A percentile compares a stretch with the other conserved stretches of the same genome.
These are phyloP conservation scores for Chloropsis hardwickii DNA, from an alignment of 2,113 vertebrate genomes.

Conservation along the genomic window DNA sequence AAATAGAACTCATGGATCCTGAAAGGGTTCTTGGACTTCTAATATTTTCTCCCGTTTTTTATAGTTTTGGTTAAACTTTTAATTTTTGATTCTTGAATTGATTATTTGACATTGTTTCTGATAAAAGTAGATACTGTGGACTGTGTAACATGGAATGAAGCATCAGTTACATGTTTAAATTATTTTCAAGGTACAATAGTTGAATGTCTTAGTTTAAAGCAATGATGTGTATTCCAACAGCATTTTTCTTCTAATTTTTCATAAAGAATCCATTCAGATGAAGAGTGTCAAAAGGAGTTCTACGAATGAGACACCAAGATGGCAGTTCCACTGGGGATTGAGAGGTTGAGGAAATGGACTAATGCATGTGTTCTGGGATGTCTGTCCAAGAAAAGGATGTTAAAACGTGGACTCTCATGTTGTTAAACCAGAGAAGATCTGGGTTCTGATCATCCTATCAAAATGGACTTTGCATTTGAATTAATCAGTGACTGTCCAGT, in stretches of 20 bases:
- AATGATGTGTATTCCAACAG: constrained; percentile 85
- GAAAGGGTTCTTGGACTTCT: background rate
- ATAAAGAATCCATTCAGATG: constrained; percentile 91
- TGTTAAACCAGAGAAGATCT: constrained; percentile 73
- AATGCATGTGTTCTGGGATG: constrained; percentile 73
- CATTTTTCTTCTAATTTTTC: constrained; percentile 87
- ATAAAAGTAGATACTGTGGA: background rate
- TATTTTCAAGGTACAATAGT: constrained; percentile 57
- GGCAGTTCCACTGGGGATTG: constrained; percentile 76
- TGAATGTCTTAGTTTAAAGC: constrained; percentile 68
- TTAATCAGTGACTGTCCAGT: constrained; percentile 18
- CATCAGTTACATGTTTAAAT: constrained; percentile 3
- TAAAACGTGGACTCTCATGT: constrained; percentile 72
- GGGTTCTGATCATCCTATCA: constrained; percentile 63
- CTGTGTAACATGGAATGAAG: background rate
- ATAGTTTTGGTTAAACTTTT: background rate
- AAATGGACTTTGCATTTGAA: constrained; percentile 70
- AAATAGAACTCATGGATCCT: background rate
- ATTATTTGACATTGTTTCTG: background rate
- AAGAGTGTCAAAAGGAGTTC: constrained; percentile 87
- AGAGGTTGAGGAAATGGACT: constrained; percentile 77
- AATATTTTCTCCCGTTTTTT: background rate
- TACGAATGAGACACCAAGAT: constrained; percentile 90
- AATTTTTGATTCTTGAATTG: background rate
- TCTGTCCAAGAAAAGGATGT: constrained; percentile 72